A percentile compares a stretch with the other conserved stretches of the same genome.
Evolutionary conservation across 2,888 invertebrate genomes (phyloP).

Genomic region (Boloria selene): DNA sequence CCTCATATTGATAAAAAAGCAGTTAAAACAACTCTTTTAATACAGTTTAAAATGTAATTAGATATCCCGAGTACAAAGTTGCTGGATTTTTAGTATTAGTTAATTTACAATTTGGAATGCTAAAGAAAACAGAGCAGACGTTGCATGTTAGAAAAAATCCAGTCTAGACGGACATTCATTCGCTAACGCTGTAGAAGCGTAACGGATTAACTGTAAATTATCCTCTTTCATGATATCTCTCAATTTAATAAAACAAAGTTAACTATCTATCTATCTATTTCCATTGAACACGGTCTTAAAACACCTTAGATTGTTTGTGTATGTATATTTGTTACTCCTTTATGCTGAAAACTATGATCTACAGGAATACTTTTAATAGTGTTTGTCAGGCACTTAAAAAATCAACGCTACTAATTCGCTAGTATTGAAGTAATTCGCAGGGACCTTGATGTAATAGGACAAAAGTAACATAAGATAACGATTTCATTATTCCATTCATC

Average conservation of each 20-base stretch:
- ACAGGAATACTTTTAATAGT: no score
- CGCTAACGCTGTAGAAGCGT: conserved; percentile 8
- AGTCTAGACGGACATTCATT: conserved; percentile 16
- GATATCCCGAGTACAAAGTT: no score
- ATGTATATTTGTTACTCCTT: neutral
- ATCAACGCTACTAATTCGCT: no score
- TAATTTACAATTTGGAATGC: neutral
- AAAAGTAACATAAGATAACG: no score
- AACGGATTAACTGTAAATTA: conserved; percentile 15
- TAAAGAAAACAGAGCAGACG: conserved; percentile 1
- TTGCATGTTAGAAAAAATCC: conserved; percentile 2
- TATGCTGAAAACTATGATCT: no score
- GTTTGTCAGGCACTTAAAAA: no score
- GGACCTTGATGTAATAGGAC: no score
- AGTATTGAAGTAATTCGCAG: no score
- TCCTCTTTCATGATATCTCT: neutral
- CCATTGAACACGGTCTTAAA: neutral
- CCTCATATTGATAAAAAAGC: no score
- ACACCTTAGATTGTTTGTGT: neutral
- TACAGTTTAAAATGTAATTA: no score
- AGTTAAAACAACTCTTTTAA: no score
- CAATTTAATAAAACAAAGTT: conserved; percentile 1
- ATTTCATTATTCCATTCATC: no score
- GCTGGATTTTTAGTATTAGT: neutral
- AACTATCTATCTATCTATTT: neutral